These are phyloP conservation scores for Percopsis transmontana DNA, from an alignment of 2,113 vertebrate genomes.

Conservation along the genomic window DNA sequence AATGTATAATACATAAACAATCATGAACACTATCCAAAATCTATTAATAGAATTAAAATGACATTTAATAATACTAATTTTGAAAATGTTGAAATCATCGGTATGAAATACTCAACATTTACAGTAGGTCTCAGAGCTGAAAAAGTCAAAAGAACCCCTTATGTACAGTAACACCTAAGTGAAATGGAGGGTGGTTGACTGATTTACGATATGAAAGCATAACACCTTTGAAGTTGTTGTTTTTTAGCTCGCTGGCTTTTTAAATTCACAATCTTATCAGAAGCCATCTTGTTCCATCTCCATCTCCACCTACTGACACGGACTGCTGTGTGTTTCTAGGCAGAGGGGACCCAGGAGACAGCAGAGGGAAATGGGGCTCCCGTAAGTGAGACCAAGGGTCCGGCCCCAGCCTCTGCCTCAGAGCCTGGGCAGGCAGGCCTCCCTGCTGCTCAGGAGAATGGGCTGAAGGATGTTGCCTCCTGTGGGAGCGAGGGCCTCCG, in stretches of 20 bases:
- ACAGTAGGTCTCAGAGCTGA: too few species aligned
- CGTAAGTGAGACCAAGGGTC: slow-evolving; percentile 68
- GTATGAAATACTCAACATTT: too few species aligned
- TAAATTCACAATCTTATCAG: slow-evolving; percentile 24
- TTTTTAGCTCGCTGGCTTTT: neutral
- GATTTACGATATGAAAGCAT: too few species aligned
- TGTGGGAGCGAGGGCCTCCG: slow-evolving; percentile 78
- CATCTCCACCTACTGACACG: slow-evolving; percentile 58
- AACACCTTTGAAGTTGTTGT: too few species aligned
- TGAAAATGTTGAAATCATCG: too few species aligned
- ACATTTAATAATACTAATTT: too few species aligned
- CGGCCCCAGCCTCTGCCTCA: slow-evolving; percentile 47
- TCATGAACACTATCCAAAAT: too few species aligned
- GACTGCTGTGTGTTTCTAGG: slow-evolving; percentile 84
- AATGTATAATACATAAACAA: too few species aligned
- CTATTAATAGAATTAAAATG: too few species aligned
- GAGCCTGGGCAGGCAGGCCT: slow-evolving; percentile 59
- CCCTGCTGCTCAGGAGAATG: slow-evolving; percentile 80
- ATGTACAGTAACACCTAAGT: too few species aligned
- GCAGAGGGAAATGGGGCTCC: slow-evolving; percentile 73
- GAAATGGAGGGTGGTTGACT: too few species aligned
- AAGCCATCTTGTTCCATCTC: slow-evolving; percentile 43
- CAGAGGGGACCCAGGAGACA: slow-evolving; percentile 83
- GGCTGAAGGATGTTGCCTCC: slow-evolving; percentile 77
- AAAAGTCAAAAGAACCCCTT: too few species aligned